Evolutionary conservation across 2,888 invertebrate species (phyloP), one percentile per base, ranked within the genome.

Genomic region (Dynastes maya): DNA sequence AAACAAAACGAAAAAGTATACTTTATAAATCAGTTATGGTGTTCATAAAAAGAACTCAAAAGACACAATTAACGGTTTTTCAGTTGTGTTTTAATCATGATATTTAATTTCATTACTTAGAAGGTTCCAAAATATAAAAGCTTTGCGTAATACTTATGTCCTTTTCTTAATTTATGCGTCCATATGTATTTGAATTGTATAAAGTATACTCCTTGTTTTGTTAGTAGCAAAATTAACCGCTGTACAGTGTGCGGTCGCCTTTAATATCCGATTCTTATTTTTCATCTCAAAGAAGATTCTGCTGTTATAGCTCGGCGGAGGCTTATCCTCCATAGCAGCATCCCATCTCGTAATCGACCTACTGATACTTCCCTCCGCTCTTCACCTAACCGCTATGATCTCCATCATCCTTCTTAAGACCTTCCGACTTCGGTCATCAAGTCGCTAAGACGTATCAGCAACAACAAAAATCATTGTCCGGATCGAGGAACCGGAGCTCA

Each of bases 381-480:
- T 51, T 51, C 27, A 22, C 29, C 51, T n/a, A n/a, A 22, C 55
- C 55, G 13, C 55, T 22, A 22, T 22, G 22, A 16, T 22, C 55
- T 8, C 9, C 55, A 58, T 58, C 55, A 58, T 58, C 68, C 9
- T 29, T 27, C 68, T 29, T 29, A 4, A n/a, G 68, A 51, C 68
- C 4, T 11, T 29, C 11, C 27, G 49, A 51, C 29, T 49, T 51
- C 68, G 51, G 29, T 51, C 51, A 65, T 29, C 63, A n/a, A 63
- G 37, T n/a, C 29, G 11, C 37, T 63, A 63, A 63, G 63, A 63
- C 63, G n/a, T 4, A 37, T 32, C 32, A 40, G 22, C 51, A 16
- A 32, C 51, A 45, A 74, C 61, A 74, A 45, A 27, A 74, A 61
- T 61, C 45, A 74, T 74, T 49, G 45, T 74, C 61, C 72, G 27